A percentile compares a stretch with the other conserved stretches of the same genome.
These are phyloP conservation scores for Xiphorhynchus erythropygius DNA, from an alignment of 2,797 vertebrate species.

Conservation along the genomic window DNA sequence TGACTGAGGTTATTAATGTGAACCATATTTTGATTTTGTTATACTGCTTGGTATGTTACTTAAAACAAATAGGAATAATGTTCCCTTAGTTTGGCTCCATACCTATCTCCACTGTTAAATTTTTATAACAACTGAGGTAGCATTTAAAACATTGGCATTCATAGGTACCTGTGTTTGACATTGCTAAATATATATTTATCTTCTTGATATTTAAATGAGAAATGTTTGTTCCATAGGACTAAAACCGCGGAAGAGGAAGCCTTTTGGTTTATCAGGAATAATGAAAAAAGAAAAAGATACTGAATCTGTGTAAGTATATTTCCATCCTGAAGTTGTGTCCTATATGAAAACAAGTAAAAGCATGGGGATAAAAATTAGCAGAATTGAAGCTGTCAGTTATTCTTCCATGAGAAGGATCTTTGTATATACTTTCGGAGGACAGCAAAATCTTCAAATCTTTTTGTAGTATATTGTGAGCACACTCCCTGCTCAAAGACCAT, in stretches of 20 bases:
- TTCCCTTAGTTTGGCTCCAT: background rate
- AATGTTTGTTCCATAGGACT: conserved; percentile 78
- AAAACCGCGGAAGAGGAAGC: conserved; percentile 92
- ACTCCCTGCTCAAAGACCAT: background rate
- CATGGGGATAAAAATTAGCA: background rate
- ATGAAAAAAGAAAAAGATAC: conserved; percentile 94
- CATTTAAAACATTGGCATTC: background rate
- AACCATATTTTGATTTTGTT: background rate
- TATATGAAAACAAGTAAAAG: background rate
- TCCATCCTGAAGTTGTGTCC: background rate
- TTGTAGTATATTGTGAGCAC: background rate
- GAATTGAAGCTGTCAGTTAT: background rate
- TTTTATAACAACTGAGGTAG: background rate
- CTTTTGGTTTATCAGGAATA: conserved; percentile 90
- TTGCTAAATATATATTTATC: background rate
- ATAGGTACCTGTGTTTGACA: background rate
- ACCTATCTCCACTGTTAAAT: background rate
- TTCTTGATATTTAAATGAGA: background rate
- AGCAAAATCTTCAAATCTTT: background rate
- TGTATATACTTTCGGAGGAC: fast-evolving
- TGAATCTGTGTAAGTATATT: conserved; percentile 89
- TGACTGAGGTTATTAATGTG: background rate
- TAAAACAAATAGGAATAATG: background rate
- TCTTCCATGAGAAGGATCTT: background rate
- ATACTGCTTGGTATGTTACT: background rate